Base-by-base conservation (phyloP, 2,888 invertebrate species). In the Ametastegia equiseti region DNA sequence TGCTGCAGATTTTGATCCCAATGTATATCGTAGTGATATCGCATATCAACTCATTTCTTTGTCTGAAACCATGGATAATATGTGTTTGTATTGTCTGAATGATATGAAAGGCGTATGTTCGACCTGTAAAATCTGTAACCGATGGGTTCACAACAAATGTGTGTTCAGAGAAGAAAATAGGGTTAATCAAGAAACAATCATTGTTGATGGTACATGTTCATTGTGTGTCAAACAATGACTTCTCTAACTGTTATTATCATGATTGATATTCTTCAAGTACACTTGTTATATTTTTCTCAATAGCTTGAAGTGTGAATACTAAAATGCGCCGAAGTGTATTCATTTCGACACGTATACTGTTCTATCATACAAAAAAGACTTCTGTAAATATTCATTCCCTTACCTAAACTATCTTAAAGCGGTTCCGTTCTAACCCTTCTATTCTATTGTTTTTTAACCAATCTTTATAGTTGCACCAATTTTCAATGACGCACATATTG, bases 41-140 rank as follows among this genome's bases (percentile, higher is more conserved):
- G 67, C 67, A 6, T 7, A 67, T 23, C 67, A 67, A 67, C 67
- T 67, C 19, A 67, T 67, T 36, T 15, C 67, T 27, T 67, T 39
- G 7, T 67, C 67, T 5, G 39, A 67, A 39, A 6, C 67, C 7
- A 67, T 67, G 67, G 6, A n/a, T 36, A 67, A 67, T 67, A 67
- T 67, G 39, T 67, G 67, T 13, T 19, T 67, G 19, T 39, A 39
- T 9, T 67, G 67, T 11, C 19, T 39, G 19, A 67, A 39, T 13
- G 67, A 67, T 19, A 67, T 39, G 23, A 67, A 11, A 15, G 23
- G 23, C 39, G 39, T 11, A 67, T 67, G 67, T 67, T 67, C 39
- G n/a, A 39, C 19, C 19, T 67, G 67, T 23, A 19, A 39, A 39
- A 67, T 19, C 36, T 67, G 67, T 67, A 9, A 23, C 39, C 36